phyloP scores from a whole-genome alignment of 2,888 invertebrate genomes.

The Leptinotarsa rubiginosa region DNA sequence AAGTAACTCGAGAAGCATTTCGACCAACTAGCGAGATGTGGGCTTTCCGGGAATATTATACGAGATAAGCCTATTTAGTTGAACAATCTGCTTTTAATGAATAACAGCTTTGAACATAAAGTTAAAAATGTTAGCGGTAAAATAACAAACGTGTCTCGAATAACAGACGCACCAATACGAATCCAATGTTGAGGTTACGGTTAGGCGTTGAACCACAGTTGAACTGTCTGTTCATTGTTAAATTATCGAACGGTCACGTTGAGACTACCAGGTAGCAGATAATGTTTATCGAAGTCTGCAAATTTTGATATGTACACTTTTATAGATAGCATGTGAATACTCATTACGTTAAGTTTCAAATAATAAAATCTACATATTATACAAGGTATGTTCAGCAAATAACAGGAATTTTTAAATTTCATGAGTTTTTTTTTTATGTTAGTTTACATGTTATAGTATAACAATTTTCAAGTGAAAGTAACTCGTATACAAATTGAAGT shows the following conservation, averaged over 20 bases:
- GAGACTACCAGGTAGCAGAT: too few species aligned
- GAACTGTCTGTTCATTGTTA: not conserved
- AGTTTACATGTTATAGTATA: too few species aligned
- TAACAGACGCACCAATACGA: not conserved
- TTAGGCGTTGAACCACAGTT: not conserved
- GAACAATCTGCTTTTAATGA: slow-evolving; percentile 5
- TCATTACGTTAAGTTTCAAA: too few species aligned
- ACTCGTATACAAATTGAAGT: too few species aligned
- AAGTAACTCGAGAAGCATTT: not conserved
- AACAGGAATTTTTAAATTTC: too few species aligned
- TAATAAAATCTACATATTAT: too few species aligned
- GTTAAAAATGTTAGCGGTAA: not conserved
- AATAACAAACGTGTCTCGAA: slow-evolving; percentile 6
- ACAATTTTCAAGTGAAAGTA: too few species aligned
- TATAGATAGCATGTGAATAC: too few species aligned
- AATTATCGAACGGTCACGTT: not conserved
- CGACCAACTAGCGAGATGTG: not conserved
- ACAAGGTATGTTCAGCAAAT: too few species aligned
- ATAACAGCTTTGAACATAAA: not conserved
- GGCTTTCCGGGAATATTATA: not conserved
- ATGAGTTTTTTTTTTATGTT: too few species aligned
- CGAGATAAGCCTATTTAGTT: not conserved
- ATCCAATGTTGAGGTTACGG: not conserved
- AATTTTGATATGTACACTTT: too few species aligned
- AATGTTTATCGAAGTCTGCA: too few species aligned